Base-by-base conservation (phyloP, 2,888 invertebrate species). In the Dendrolimus pini region DNA sequence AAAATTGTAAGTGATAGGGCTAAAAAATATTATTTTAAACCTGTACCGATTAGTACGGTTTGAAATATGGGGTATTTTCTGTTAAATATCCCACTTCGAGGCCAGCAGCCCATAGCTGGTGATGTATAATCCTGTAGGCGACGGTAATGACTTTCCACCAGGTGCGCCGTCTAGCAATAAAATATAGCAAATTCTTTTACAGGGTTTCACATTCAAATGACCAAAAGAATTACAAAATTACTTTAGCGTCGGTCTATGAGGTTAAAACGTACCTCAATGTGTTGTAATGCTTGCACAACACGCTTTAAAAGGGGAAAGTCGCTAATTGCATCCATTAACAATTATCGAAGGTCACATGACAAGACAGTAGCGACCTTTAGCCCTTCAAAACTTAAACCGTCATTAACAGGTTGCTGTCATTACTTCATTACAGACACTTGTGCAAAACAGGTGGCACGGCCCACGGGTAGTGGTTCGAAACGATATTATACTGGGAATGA, bases 301-400 rank as follows among this genome's bases (percentile, higher is more conserved):
- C 30, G 30, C 30, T 30, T 30, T 1, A 30, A 30, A 30, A 30
- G 30, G 30, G 30, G 30, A 30, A 47, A 12, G 47, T 47, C 12
- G 47, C 47, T 47, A 47, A 47, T 47, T 47, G 47, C 12, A 47
- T 47, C 47, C 8, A 47, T 10, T 12, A 47, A 47, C 47, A 47
- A 47, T 2, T 47, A 47, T 47, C 52, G 12, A 1, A 14, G n/a
- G 9, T 41, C 18, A 59, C 53, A n/a, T 59, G 41, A 55, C 62
- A 58, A 47, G 47, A 47, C 47, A 47, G 47, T 47, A 12, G 47
- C 10, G 47, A 7, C 47, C 47, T 47, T 47, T 47, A 47, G 47
- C 9, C 47, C 47, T 47, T 47, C 47, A 12, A 30, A 30, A 30
- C 18, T 30, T 30, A 30, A 47, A 47, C 47, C 6, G 47, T 47